A percentile compares a stretch with the other conserved stretches of the same genome.
These are phyloP conservation scores for Holothuria leucospilota DNA, from an alignment of 53 echinoderm and acorn worm species.

Conservation along the genomic window DNA sequence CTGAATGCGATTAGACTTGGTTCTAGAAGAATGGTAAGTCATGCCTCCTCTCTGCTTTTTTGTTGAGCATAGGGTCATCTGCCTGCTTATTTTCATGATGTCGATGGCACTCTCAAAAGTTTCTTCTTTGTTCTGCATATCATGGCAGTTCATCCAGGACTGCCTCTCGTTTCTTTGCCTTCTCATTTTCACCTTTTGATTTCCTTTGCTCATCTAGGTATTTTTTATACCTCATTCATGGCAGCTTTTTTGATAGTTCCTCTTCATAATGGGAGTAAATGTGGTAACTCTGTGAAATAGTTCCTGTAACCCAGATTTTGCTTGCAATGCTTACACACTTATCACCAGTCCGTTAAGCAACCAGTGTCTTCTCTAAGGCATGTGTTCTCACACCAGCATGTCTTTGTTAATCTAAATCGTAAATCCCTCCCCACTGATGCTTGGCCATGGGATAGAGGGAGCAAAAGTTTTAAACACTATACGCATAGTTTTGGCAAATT, in stretches of 20 bases:
- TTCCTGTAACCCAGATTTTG: background rate
- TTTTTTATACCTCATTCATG: background rate
- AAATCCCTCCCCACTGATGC: background rate
- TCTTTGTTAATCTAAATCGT: background rate
- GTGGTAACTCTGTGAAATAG: background rate
- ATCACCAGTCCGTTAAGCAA: background rate
- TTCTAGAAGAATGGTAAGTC: background rate
- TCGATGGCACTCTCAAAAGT: background rate
- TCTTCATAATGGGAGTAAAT: background rate
- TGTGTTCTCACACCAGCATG: conserved; percentile 5
- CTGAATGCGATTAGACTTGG: background rate
- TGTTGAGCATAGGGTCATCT: background rate
- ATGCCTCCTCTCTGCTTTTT: background rate
- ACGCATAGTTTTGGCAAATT: background rate
- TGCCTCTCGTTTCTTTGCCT: background rate
- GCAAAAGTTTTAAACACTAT: too few relatives aligned
- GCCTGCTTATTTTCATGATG: background rate
- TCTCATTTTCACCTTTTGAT: too few relatives aligned
- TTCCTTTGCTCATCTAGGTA: background rate
- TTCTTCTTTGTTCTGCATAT: background rate
- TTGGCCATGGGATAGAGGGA: background rate
- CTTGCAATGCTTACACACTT: conserved; percentile 8
- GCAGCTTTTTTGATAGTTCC: conserved; percentile 5
- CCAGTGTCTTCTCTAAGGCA: background rate
- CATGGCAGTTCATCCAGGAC: background rate